A percentile compares a stretch with the other conserved stretches of the same genome.
phyloP scores from a whole-genome alignment of 2,113 vertebrate species.

The Delphinapterus leucas region DNA sequence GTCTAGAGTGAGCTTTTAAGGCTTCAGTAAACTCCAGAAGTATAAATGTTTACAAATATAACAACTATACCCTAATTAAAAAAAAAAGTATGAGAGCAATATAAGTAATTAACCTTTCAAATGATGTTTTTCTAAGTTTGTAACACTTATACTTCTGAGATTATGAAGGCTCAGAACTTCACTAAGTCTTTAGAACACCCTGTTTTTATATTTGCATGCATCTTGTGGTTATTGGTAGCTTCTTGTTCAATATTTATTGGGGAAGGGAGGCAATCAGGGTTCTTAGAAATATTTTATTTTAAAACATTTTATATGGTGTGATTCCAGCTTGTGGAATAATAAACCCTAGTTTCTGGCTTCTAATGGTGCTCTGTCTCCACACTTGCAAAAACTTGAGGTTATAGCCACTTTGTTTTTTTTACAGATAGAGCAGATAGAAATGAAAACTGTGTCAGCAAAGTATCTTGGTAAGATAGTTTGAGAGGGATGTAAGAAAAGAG shows the following conservation, averaged over 20 bases:
- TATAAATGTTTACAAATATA: not conserved
- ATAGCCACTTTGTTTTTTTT: not conserved
- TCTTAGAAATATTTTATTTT: constrained; percentile 27
- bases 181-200: not conserved
- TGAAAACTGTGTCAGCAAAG: not conserved
- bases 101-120: not conserved
- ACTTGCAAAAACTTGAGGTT: not conserved
- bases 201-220: not conserved
- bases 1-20: not conserved
- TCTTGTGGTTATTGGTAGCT: not conserved
- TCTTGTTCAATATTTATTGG: not conserved
- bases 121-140: not conserved
- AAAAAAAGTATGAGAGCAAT: not conserved
- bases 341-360: not conserved
- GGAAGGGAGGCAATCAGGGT: not conserved
- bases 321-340: not conserved
- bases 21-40: constrained; percentile 14
- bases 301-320: not conserved
- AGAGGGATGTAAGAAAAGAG: not conserved
- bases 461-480: not conserved
- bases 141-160: not conserved
- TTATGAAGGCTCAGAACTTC: not conserved
- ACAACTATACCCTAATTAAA: too few relatives aligned
- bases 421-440: not conserved
- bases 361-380: not conserved